Percentiles rank a stretch among this genome's conserved stretches.
phyloP scores from a whole-genome alignment of 2,888 invertebrate genomes.

The Serrognathus titanus region DNA sequence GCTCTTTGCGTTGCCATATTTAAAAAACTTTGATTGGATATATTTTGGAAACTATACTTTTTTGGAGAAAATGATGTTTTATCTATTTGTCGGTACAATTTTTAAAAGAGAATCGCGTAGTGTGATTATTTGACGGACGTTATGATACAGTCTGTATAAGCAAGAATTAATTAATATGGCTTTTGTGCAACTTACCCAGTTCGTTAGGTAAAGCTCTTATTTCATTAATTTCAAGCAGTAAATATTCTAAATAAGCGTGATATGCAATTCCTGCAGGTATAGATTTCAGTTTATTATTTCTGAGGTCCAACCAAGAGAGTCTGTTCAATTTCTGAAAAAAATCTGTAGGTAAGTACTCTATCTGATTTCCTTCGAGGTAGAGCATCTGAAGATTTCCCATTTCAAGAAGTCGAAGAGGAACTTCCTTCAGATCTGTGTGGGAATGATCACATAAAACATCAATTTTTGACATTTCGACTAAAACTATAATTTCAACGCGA shows the following conservation, averaged over 20 bases:
- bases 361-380: constrained; percentile 56
- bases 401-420: constrained; percentile 38
- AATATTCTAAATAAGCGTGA: constrained; percentile 58
- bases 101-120: too few relatives aligned
- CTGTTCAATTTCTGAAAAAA: constrained; percentile 56
- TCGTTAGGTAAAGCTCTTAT: constrained; percentile 59
- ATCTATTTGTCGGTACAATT: too few relatives aligned
- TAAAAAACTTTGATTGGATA: too few relatives aligned
- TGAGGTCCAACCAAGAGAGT: constrained; percentile 63
- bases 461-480: constrained; percentile 34
- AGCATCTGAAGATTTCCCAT: constrained; percentile 50
- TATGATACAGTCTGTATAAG: too few relatives aligned
- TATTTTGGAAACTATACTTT: too few relatives aligned
- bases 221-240: constrained; percentile 62
- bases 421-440: constrained; percentile 35
- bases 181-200: constrained; percentile 50
- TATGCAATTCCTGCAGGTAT: constrained; percentile 58
- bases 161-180: too few relatives aligned
- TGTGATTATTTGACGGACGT: too few relatives aligned
- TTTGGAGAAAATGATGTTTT: too few relatives aligned
- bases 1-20: too few relatives aligned
- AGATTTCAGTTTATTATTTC: constrained; percentile 57
- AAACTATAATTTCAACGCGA: constrained; percentile 4
- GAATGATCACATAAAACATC: constrained; percentile 45
- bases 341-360: constrained; percentile 55